These are phyloP conservation scores for Baronia brevicornis DNA, from an alignment of 2,888 invertebrate genomes.

Conservation along the genomic window DNA sequence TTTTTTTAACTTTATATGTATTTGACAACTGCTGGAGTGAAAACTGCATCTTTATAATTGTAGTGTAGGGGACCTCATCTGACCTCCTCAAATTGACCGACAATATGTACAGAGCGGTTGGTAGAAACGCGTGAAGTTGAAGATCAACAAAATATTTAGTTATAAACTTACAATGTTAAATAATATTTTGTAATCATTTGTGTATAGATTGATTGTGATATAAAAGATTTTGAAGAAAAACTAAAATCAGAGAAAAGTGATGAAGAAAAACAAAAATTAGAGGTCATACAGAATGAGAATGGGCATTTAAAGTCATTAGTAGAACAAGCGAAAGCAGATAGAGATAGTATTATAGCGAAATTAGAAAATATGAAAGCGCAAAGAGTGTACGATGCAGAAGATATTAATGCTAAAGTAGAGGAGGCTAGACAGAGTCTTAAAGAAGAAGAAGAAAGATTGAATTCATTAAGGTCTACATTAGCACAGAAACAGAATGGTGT, in stretches of 20 bases:
- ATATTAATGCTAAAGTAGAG: constrained; percentile 44
- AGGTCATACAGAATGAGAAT: constrained; percentile 39
- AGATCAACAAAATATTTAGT: no score
- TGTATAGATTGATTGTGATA: constrained; percentile 40
- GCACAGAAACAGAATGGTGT: constrained; percentile 53
- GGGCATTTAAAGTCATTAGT: constrained; percentile 36
- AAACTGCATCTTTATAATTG: no score
- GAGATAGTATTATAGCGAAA: constrained; percentile 45
- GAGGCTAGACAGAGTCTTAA: constrained; percentile 46
- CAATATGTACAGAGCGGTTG: no score
- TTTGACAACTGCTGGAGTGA: no score
- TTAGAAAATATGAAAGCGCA: constrained; percentile 43
- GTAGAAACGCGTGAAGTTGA: no score
- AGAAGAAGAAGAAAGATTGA: constrained; percentile 49
- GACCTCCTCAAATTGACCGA: no score
- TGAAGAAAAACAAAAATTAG: constrained; percentile 39
- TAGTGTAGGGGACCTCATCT: no score
- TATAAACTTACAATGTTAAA: no score
- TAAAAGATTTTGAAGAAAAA: constrained; percentile 49
- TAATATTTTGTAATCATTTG: background rate
- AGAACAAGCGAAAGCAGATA: constrained; percentile 48
- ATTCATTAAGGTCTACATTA: constrained; percentile 33
- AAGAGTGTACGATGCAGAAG: constrained; percentile 58
- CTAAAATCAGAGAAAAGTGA: constrained; percentile 45
- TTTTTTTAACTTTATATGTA: no score